phyloP scores from a whole-genome alignment of 1,140 invertebrate genomes.

The Hesperophylax magnus region DNA sequence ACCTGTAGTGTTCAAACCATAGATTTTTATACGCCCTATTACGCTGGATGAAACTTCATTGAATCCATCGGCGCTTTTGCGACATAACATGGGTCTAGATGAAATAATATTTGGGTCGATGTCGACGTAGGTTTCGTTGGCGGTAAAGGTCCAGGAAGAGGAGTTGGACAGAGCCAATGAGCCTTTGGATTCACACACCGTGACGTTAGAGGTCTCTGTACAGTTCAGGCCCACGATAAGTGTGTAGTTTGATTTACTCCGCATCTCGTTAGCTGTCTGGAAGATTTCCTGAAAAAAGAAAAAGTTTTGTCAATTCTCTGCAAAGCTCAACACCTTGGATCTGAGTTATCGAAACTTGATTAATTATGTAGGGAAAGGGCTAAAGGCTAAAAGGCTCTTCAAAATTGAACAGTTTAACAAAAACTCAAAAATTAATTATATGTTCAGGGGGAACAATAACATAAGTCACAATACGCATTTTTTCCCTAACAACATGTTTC shows the following conservation, averaged over 20 bases:
- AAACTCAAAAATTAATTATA: no score
- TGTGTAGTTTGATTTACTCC: constrained; percentile 38
- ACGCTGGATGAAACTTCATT: constrained; percentile 14
- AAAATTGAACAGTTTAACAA: no score
- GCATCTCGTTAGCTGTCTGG: constrained; percentile 46
- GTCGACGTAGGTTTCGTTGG: not conserved
- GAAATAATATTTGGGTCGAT: constrained; percentile 12
- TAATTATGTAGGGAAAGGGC: no score
- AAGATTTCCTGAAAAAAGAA: constrained; percentile 43
- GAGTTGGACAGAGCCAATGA: constrained; percentile 15
- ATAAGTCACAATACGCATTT: no score
- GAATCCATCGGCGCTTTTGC: not conserved
- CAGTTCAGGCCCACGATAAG: constrained; percentile 33
- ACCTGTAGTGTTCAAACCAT: constrained; percentile 6
- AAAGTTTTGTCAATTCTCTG: no score
- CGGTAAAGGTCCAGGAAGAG: constrained; percentile 16
- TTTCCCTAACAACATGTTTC: no score
- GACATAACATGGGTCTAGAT: not conserved
- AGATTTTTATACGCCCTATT: constrained; percentile 20
- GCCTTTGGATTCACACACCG: constrained; percentile 7
- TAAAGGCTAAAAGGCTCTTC: no score
- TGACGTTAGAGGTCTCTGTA: not conserved
- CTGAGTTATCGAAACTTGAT: no score
- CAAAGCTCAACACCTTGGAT: no score
- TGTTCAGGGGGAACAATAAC: no score